These are phyloP conservation scores for Stigmatopora nigra DNA, from an alignment of 2,113 vertebrate genomes.

Conservation along the genomic window DNA sequence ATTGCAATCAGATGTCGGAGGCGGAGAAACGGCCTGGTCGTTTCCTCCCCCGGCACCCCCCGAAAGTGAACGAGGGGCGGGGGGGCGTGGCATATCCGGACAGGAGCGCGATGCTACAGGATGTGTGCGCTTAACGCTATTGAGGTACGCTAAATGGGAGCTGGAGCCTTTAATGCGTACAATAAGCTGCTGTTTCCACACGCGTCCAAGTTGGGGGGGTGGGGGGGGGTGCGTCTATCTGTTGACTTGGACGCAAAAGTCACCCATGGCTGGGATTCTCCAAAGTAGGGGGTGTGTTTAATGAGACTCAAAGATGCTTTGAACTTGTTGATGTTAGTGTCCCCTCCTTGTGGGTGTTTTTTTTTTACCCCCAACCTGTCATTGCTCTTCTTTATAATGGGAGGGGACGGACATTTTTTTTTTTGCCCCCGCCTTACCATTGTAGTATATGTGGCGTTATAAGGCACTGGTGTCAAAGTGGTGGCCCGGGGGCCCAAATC, in stretches of 20 bases:
- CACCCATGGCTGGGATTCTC: not conserved
- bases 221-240: constrained; percentile 23
- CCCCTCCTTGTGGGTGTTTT: too few species aligned
- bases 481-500: too few species aligned
- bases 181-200: constrained; percentile 54
- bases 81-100: constrained; percentile 44
- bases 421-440: too few species aligned
- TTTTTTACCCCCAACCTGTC: too few species aligned
- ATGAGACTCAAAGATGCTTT: not conserved
- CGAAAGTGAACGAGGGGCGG: constrained; percentile 42
- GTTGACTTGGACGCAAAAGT: not conserved
- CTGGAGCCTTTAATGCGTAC: constrained; percentile 61
- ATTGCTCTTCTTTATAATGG: too few species aligned
- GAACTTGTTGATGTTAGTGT: too few species aligned
- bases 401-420: too few species aligned
- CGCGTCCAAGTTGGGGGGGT: constrained; percentile 33
- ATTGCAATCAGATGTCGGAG: constrained; percentile 64
- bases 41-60: constrained; percentile 51
- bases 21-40: constrained; percentile 46
- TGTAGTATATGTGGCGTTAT: too few species aligned
- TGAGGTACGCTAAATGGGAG: constrained; percentile 52
- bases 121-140: constrained; percentile 54
- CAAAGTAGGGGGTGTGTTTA: not conserved
- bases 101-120: constrained; percentile 40
- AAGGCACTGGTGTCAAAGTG: too few species aligned